Evolutionary conservation across 2,797 vertebrate genomes (phyloP), one percentile per base, ranked within the genome.

Genomic region (Pempheris klunzingeri): DNA sequence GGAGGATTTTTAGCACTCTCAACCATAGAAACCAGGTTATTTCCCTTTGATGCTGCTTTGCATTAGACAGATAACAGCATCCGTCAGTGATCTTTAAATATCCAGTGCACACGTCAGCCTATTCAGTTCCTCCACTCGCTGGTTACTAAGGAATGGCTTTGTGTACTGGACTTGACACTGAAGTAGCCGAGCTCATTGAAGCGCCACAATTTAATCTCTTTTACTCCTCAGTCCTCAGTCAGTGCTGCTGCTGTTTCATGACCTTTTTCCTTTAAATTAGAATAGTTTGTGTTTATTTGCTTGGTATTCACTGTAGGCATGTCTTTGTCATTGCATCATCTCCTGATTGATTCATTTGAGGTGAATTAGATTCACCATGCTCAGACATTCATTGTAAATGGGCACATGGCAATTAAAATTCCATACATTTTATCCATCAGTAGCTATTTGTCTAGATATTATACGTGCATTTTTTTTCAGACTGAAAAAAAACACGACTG

Each of bases 81-180:
- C 65, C 32, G 49, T 41, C 36, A n/a, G 15, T 36, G 60, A 73
- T 55, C 69, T 81, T 67, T 66, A 47, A 73, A 72, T 47, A 52
- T 4, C 3, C n/a, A 1, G 5, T n/a, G 0, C 47, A 59, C 34
- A 57, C 7, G 5, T 81, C 69, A 39, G 18, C 28, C 5, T 59
- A 22, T n/a, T 59, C 2, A 36, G 22, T 73, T 57, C 17, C 38
- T 7, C 0, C 8, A n/a, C 43, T 54, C 20, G 0, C 8, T 61
- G 59, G 70, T 74, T 55, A 77, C 71, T 41, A 1, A 74, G 52
- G 30, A 78, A 76, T 76, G 62, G 34, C 20, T 57, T 68, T 81
- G 64, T 71, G 36, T 32, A 2, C 32, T 36, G 28, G 39, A 70
- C 30, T 75, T 59, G 1, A 52, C 66, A 41, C 2, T 67, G 26